Percentiles rank a stretch among this genome's conserved stretches.
phyloP scores from a whole-genome alignment of 2,888 invertebrate genomes.

The Torymus tubicola region DNA sequence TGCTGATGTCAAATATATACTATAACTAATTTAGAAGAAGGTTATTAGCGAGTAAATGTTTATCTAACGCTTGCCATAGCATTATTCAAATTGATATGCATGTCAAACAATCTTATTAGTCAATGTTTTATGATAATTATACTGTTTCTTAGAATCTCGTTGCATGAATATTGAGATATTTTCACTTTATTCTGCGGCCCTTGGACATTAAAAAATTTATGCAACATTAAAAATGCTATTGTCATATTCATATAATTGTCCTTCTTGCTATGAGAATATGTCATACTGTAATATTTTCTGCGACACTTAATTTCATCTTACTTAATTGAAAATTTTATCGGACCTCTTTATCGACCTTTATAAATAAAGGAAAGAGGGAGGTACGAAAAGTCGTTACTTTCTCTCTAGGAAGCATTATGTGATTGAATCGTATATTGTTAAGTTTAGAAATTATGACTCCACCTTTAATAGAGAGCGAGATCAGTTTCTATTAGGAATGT shows the following conservation, averaged over 20 bases:
- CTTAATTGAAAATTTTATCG: no score
- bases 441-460: constrained; percentile 1
- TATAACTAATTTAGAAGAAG: background rate
- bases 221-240: background rate
- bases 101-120: background rate
- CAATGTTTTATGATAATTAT: constrained; percentile 1
- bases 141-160: constrained; percentile 28
- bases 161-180: constrained; percentile 26
- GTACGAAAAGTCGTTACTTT: background rate
- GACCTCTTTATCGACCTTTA: no score
- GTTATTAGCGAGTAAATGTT: no score
- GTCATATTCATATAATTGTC: background rate
- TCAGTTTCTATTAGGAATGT: constrained; percentile 19
- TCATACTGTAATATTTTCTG: no score
- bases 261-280: no score
- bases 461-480: constrained; percentile 10
- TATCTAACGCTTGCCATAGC: background rate
- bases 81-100: constrained; percentile 18
- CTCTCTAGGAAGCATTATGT: background rate
- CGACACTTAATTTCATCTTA: no score
- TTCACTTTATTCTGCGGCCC: background rate
- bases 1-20: no score
- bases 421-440: background rate
- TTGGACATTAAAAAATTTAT: background rate
- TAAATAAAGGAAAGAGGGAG: background rate